These are phyloP conservation scores for Phataginus tricuspis DNA, from an alignment of 2,797 vertebrate genomes.

Conservation along the genomic window DNA sequence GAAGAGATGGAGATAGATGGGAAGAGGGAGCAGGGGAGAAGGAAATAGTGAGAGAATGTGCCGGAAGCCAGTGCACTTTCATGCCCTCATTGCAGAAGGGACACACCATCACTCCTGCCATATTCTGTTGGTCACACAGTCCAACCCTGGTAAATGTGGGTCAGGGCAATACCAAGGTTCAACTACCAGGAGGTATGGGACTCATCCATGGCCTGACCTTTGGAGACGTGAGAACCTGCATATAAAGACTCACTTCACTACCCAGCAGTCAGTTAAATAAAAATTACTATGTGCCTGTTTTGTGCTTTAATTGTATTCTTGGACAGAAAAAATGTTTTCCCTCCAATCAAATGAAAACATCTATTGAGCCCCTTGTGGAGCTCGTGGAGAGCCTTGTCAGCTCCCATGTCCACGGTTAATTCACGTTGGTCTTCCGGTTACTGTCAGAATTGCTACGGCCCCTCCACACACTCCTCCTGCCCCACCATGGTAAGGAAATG, in stretches of 20 bases:
- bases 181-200: neutral
- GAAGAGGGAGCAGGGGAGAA: neutral
- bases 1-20: neutral
- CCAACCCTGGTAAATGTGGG: neutral
- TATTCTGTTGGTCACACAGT: neutral
- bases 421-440: neutral
- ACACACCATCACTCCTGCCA: fast-evolving
- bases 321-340: neutral
- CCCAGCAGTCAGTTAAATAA: neutral
- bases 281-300: fast-evolving
- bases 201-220: neutral
- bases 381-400: neutral
- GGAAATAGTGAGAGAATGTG: neutral
- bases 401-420: fast-evolving
- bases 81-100: neutral
- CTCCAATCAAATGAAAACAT: neutral
- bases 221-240: too few relatives aligned
- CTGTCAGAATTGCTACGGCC: neutral
- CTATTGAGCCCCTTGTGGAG: fast-evolving
- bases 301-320: neutral
- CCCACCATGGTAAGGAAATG: neutral
- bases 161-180: fast-evolving
- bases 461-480: fast-evolving
- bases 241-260: neutral
- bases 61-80: neutral